Base-by-base conservation (phyloP, 2,797 vertebrate species). In the Astyanax mexicanus region DNA sequence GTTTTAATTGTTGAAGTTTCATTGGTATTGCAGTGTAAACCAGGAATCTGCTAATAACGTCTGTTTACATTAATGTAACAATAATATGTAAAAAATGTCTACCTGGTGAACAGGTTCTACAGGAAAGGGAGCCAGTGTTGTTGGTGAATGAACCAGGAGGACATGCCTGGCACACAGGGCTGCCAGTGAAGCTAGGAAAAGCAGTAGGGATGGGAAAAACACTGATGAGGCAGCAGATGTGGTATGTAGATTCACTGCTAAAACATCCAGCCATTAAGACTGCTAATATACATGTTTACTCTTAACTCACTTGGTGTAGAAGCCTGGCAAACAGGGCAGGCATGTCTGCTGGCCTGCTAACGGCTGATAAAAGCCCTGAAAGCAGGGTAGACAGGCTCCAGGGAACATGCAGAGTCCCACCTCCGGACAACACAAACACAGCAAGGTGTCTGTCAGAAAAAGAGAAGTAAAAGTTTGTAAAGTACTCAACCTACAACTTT, bases 101-200 rank as follows among this genome's bases (percentile, higher is more conserved):
- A 97, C 96, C 96, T 92, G 81, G 85, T 45, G 87, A 82, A 72
- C 96, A 97, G 0, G 83, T 86, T 55, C 57, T 80, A 86, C 96
- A 97, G 58, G 74, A 86, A 23, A 87, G 77, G n/a, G 85, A 88
- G 25, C 92, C 94, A 0, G 90, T 89, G 69, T 85, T 84, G 29
- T 95, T 93, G 62, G 86, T 87, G 76, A 90, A 95, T 69, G 86
- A 88, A 61, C 96, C 96, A 19, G 88, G 47, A 0, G 61, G 90
- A 82, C 96, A 97, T 10, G 93, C 82, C 8, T 88, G 89, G 77
- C 96, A 97, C 0, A 81, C 0, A 0, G 87, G 86, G 78, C 94
- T 96, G 71, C 93, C 84, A 0, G 89, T 89, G 62, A 89, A 77
- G 85, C 95, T 97, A 70, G 25, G 45, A 17, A 60, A 7, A 40